Percentiles rank a stretch among this genome's conserved stretches.
Evolutionary conservation across 2,888 invertebrate species (phyloP).

Genomic region (Tetragonisca angustula): DNA sequence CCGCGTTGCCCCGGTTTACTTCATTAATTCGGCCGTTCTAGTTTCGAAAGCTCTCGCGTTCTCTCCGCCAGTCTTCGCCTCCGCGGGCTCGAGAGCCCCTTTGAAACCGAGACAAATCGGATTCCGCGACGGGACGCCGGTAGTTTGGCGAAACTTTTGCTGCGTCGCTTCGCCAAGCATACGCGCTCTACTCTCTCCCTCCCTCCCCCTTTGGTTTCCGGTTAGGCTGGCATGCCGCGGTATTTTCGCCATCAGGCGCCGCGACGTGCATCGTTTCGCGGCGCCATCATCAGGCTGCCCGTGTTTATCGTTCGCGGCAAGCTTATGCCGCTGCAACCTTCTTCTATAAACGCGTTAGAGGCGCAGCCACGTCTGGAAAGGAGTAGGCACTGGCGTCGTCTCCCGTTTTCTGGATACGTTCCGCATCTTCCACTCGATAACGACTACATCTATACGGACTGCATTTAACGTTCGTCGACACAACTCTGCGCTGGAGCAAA

Average conservation of each 20-base stretch:
- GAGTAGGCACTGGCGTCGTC: background rate
- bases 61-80: background rate
- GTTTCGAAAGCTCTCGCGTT: conserved; percentile 4
- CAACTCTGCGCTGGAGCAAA: background rate
- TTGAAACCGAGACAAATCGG: conserved; percentile 54
- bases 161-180: background rate
- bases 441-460: background rate
- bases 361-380: background rate
- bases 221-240: background rate
- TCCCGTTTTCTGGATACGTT: background rate
- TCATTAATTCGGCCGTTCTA: conserved; percentile 46
- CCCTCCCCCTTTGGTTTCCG: background rate
- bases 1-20: conserved; percentile 44
- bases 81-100: conserved; percentile 18
- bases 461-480: background rate
- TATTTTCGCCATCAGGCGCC: conserved; percentile 10
- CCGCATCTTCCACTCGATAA: too few relatives aligned
- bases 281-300: background rate
- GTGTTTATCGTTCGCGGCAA: background rate
- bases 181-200: background rate
- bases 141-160: conserved; percentile 39
- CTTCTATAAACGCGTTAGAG: background rate
- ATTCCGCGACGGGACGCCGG: conserved; percentile 48
- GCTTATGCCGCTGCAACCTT: background rate
- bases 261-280: background rate